Evolutionary conservation across 2,888 invertebrate species (phyloP), one percentile per base, ranked within the genome.

Genomic region (Capitulum mitella): DNA sequence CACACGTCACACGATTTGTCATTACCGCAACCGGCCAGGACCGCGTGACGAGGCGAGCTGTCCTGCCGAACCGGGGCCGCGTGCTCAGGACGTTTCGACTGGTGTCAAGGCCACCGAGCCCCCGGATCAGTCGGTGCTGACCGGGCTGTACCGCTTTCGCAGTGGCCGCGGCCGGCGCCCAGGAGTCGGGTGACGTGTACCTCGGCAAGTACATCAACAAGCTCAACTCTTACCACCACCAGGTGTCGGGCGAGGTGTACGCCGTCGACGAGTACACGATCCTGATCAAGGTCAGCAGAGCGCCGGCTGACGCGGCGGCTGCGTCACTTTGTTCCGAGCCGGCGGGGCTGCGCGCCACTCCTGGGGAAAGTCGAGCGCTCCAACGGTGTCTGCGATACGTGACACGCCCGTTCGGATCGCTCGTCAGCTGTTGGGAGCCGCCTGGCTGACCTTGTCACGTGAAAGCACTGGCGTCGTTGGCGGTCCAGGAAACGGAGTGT

Each of bases 161-260:
- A 61, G 61, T 32, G 32, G 61, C 61, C 16, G n/a, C 16, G n/a
- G 61, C 16, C 32, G 16, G 32, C 32, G 61, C 32, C 3, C 70
- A 70, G 70, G 70, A 70, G 34, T 6, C 34, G 74, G n/a, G 75
- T 1, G 81, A 81, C 3, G 19, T 34, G 5, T 84, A 85, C 79
- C 82, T 83, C 70, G 95, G 95, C 77, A 93, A 92, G 86, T 90
- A 90, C 83, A 87, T 96, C 79, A 95, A 95, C 12, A 93, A 92
- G 86, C 87, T 96, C 75, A 95, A 95, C 86, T 92, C 95, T 0
- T 95, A 95, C 85, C 94, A 95, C 86, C 95, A 96, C 85, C 94
- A 85, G 81, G 94, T 95, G 0, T 90, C 92, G 0, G 95, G 95
- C 10, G 92, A 93, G 82, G 91, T 96, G 79, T 95, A 93, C 85